Evolutionary conservation across 2,888 invertebrate species (phyloP), one percentile per base, ranked within the genome.

Genomic region (Chalcis sispes): DNA sequence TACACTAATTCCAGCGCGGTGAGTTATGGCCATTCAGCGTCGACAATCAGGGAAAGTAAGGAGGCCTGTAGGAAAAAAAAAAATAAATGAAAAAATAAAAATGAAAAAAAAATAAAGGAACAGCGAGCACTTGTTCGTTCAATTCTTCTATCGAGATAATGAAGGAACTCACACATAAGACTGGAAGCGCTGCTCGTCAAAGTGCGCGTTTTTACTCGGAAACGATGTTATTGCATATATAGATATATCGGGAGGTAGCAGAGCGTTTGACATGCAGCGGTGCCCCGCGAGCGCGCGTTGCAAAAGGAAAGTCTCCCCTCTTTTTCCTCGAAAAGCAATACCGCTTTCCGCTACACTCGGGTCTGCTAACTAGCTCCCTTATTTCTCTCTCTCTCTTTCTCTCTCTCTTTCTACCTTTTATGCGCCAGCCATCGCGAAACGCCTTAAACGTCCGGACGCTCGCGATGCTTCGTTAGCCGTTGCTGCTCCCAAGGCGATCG

Each of bases 321-420:
- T 23, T 72, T 70, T 77, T 77, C 72, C 72, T 18, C 67, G 76
- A 77, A 77, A 72, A 72, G 76, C 64, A 77, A 72, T 76, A 70
- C 42, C 54, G 56, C 75, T 71, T 71, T 71, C 70, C 65, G 59
- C 27, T 48, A 48, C 69, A 48, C 64, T 27, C 15, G 13, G 46
- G 32, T 56, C 15, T 48, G 50, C 64, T 15, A n/a, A n/a, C n/a
- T n/a, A n/a, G n/a, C n/a, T n/a, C n/a, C n/a, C n/a, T n/a, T n/a
- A n/a, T n/a, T n/a, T n/a, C n/a, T 23, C 29, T 1, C 40, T 15
- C 27, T 0, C 32, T 1, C n/a, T 15, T 42, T 36, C 23, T 46
- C 25, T 46, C 46, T 5, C 56, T 18, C 46, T 23, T 58, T n/a
- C n/a, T n/a, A n/a, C n/a, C n/a, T n/a, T n/a, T n/a, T n/a, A n/a